phyloP scores from a whole-genome alignment of 2,797 vertebrate genomes.

The Hydrocynus forskahlii region DNA sequence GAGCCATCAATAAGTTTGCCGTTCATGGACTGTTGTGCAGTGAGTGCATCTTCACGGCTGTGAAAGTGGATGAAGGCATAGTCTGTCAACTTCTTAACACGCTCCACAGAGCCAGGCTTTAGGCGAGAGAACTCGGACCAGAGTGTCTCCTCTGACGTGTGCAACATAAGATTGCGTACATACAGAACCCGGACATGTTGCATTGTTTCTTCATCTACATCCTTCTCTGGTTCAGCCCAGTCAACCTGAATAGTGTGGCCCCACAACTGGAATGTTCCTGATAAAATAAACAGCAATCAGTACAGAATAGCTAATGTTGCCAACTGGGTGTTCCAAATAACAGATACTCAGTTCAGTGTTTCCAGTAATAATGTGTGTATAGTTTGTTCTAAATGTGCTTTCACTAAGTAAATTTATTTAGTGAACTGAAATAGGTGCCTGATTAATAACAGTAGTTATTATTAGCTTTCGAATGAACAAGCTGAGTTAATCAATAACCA shows the following conservation, averaged over 20 bases:
- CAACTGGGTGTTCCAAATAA: too few relatives aligned
- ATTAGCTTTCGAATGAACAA: background rate
- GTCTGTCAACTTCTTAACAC: slow-evolving; percentile 92
- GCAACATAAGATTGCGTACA: slow-evolving; percentile 90
- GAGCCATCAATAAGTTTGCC: slow-evolving; percentile 88
- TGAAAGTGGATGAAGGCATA: slow-evolving; percentile 95
- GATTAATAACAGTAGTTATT: background rate
- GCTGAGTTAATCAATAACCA: background rate
- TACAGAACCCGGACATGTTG: slow-evolving; percentile 89
- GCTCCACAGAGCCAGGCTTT: slow-evolving; percentile 88
- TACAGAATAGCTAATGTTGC: background rate
- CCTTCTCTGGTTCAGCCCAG: slow-evolving; percentile 94
- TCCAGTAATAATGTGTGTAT: background rate
- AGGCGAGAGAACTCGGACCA: slow-evolving; percentile 86
- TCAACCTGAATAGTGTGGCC: slow-evolving; percentile 90
- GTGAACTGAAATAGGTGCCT: background rate
- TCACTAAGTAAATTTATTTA: too few relatives aligned
- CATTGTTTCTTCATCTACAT: slow-evolving; percentile 92
- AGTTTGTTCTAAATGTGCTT: background rate
- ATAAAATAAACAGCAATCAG: slow-evolving; percentile 20
- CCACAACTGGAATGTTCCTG: slow-evolving; percentile 91
- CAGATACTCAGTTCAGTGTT: background rate
- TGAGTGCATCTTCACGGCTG: slow-evolving; percentile 86
- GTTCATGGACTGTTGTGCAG: slow-evolving; percentile 86
- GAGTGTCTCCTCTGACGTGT: slow-evolving; percentile 89